phyloP scores from a whole-genome alignment of 2,888 invertebrate species.

The Ectobius pallidus region DNA sequence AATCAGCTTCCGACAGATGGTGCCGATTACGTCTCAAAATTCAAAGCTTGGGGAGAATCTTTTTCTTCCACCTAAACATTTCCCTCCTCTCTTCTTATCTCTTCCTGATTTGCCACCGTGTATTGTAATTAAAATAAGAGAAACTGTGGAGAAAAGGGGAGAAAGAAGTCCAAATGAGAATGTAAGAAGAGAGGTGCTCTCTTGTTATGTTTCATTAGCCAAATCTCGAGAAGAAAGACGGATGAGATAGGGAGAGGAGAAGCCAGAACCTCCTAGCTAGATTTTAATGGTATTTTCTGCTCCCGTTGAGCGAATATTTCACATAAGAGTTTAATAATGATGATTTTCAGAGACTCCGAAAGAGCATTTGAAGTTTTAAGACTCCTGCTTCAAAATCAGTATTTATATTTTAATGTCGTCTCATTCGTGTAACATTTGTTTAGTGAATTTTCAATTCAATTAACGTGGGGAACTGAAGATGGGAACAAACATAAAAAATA shows the following conservation, averaged over 20 bases:
- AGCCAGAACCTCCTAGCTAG: background rate
- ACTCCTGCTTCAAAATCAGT: background rate
- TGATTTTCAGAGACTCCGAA: background rate
- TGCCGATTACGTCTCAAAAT: background rate
- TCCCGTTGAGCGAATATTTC: constrained; percentile 38
- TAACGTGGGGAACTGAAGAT: too few relatives aligned
- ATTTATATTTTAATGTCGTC: too few relatives aligned
- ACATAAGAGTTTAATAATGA: constrained; percentile 37
- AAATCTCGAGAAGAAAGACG: constrained; percentile 19
- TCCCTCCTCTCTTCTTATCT: background rate
- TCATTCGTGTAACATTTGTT: too few relatives aligned
- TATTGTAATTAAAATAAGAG: constrained; percentile 27
- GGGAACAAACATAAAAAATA: too few relatives aligned
- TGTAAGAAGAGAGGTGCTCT: constrained; percentile 8
- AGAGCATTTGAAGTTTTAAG: background rate
- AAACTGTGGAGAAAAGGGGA: constrained; percentile 6
- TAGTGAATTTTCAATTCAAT: too few relatives aligned
- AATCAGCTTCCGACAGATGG: background rate
- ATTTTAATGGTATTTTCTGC: constrained; percentile 43
- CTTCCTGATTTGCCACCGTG: background rate
- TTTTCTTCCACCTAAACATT: background rate
- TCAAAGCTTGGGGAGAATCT: background rate
- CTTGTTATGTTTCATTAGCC: constrained; percentile 40
- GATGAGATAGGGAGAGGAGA: background rate
- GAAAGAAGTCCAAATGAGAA: constrained; percentile 22